Evolutionary conservation across 2,113 vertebrate genomes (phyloP).

Genomic region (Sceloporus undulatus): DNA sequence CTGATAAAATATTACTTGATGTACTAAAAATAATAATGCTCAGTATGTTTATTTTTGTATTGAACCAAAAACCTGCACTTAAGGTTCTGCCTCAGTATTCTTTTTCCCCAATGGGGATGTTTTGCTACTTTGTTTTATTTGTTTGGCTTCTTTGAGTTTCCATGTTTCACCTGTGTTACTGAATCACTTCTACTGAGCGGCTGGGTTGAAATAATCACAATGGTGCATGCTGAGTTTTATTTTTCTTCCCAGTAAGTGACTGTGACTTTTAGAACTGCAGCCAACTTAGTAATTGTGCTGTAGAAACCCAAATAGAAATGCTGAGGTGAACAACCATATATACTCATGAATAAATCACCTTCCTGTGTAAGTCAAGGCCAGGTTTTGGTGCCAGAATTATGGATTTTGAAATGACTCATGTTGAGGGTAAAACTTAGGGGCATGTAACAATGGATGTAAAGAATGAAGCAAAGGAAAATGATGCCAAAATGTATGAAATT

Average conservation of each 20-base stretch:
- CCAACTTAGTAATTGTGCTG: background rate
- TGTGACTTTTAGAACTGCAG: background rate
- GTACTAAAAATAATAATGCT: slow-evolving; percentile 25
- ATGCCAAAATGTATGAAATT: too few species aligned
- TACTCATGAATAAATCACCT: too few species aligned
- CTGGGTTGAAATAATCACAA: slow-evolving; percentile 46
- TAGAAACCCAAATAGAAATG: background rate
- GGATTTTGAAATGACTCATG: too few species aligned
- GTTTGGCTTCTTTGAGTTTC: background rate
- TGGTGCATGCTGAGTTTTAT: slow-evolving; percentile 34
- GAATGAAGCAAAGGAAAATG: too few species aligned
- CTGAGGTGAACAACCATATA: background rate
- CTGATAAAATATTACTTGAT: slow-evolving; percentile 15
- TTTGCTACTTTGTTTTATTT: background rate
- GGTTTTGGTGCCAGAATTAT: too few species aligned
- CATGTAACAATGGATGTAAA: too few species aligned
- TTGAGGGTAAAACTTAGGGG: too few species aligned
- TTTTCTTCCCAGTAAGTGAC: background rate
- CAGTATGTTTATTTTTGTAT: background rate
- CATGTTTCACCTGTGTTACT: background rate
- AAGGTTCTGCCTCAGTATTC: slow-evolving; percentile 67
- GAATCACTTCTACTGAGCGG: background rate
- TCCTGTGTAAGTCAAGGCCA: too few species aligned
- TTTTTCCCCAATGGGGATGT: background rate
- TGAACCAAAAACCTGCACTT: slow-evolving; percentile 69